phyloP scores from a whole-genome alignment of 2,888 invertebrate genomes.

The Exephanes ischioxanthus region DNA sequence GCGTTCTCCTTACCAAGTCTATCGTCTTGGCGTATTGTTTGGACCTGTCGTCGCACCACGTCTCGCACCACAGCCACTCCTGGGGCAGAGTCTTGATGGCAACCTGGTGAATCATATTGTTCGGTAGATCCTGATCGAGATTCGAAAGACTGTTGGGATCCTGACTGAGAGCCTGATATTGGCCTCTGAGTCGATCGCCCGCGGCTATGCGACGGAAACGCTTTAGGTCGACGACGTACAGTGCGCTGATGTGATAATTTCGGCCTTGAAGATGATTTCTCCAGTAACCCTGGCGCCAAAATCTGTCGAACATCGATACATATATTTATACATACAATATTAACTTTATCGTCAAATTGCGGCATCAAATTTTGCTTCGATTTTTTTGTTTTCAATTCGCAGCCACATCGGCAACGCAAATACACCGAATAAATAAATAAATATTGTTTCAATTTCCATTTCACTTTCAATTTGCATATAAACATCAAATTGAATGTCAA shows the following conservation, averaged over 20 bases:
- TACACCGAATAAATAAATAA: too few species aligned
- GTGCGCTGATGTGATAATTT: conserved; percentile 97
- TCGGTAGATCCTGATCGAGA: conserved; percentile 98
- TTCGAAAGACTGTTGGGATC: conserved; percentile 99
- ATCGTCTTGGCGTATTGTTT: conserved; percentile 98
- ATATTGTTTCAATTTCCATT: too few species aligned
- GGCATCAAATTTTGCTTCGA: neutral
- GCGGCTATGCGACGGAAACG: conserved; percentile 98
- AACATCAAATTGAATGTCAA: too few species aligned
- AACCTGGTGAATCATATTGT: conserved; percentile 99
- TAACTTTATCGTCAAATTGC: too few species aligned
- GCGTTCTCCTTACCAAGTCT: conserved; percentile 90
- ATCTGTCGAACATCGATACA: conserved; percentile 85
- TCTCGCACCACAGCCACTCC: conserved; percentile 99
- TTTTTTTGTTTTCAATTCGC: neutral
- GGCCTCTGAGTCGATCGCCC: conserved; percentile 98
- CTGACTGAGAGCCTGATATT: conserved; percentile 99
- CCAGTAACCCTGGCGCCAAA: conserved; percentile 99
- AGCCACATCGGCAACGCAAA: too few species aligned
- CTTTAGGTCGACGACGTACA: conserved; percentile 99
- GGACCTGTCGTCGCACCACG: conserved; percentile 97
- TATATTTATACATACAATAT: neutral
- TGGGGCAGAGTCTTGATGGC: conserved; percentile 99
- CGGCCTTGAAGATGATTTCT: conserved; percentile 97
- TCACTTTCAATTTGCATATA: too few species aligned